Base-by-base conservation (phyloP, 2,797 vertebrate species). In the Arrhamphus sclerolepis region DNA sequence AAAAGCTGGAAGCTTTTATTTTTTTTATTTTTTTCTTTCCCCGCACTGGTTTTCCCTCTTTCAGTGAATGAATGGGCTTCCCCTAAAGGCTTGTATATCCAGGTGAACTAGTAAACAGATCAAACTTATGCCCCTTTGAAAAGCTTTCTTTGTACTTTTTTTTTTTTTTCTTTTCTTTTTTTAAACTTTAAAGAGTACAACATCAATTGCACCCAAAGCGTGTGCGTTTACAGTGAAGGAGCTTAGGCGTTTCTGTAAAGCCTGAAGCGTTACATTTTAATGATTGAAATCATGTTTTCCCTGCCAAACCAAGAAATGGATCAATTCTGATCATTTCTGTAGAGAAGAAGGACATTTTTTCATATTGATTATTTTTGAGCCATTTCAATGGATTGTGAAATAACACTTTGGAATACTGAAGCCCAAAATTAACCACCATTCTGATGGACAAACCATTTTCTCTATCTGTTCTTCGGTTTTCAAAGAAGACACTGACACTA, bases 1-100 rank as follows among this genome's bases (percentile, higher is more conserved):
- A 57, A 56, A 66, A 71, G 70, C 72, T 83, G 78, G 72, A 82
- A 75, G 70, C 65, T 68, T 34, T 34, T n/a, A n/a, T 29, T 29
- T 29, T 29, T 7, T 29, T 29, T 29, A 7, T 28, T 28, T 28
- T 28, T 28, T 28, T 29, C 8, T 29, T 29, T 29, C n/a, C 18
- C 44, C 69, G 62, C 31, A 13, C 49, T 48, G 48, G 46, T 62
- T 41, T 19, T 53, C 54, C 61, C 56, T 51, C 38, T 63, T 66
- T 56, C 66, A 53, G 28, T 62, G 61, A 71, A 50, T 76, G 53
- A 66, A 54, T 2, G 5, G 2, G 55, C 31, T 71, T 56, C 47
- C 48, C 14, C 50, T 17, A 66, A 40, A 21, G 63, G 38, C 42
- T 46, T 49, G 18, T 53, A 34, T 50, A 46, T 44, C 20, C 49